phyloP scores from a whole-genome alignment of 2,888 invertebrate species.

The Epinotia demarniana region DNA sequence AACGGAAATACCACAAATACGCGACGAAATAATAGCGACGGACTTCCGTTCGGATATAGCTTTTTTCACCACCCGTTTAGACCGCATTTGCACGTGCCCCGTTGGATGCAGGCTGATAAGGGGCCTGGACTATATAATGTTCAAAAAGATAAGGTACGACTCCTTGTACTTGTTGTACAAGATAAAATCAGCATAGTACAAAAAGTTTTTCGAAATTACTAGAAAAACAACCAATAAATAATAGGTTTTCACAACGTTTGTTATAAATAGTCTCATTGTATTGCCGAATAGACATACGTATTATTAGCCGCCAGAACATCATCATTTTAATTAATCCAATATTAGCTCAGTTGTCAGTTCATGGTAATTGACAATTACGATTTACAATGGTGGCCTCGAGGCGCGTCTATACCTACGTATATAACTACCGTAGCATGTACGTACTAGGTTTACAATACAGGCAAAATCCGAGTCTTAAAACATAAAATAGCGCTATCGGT shows the following conservation, averaged over 20 bases:
- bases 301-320: background rate
- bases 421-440: background rate
- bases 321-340: background rate
- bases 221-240: too few species aligned
- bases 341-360: slow-evolving; percentile 8
- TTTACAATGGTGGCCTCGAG: background rate
- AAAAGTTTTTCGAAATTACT: too few species aligned
- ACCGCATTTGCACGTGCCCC: background rate
- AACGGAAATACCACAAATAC: slow-evolving; percentile 6
- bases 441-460: background rate
- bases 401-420: background rate
- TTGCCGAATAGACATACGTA: background rate
- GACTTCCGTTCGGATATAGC: background rate
- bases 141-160: background rate
- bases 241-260: background rate
- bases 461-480: background rate
- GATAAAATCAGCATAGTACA: too few species aligned
- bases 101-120: too few species aligned
- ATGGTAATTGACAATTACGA: background rate
- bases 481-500: slow-evolving; percentile 15
- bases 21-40: too few species aligned
- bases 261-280: background rate
- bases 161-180: too few species aligned
- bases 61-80: slow-evolving; percentile 10
- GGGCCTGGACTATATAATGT: background rate